Evolutionary conservation across 1,140 invertebrate species (phyloP).

Genomic region (Penaeus vannamei): DNA sequence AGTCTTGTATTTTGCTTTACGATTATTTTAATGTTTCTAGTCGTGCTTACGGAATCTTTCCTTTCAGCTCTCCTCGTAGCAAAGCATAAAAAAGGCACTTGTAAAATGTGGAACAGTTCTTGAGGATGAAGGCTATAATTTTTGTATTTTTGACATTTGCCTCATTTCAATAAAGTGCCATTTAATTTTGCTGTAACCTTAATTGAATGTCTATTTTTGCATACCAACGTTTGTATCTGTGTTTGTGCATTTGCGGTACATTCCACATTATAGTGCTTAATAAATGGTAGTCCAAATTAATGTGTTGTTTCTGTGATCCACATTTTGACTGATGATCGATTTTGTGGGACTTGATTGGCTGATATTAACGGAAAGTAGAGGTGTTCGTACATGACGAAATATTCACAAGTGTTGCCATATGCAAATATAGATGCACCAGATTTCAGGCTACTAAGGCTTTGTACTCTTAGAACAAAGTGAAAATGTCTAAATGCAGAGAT

Average conservation of each 20-base stretch:
- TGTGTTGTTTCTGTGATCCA: background rate
- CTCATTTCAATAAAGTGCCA: slow-evolving; percentile 49
- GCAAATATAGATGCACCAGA: background rate
- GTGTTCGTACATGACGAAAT: too few relatives aligned
- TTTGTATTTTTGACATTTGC: slow-evolving; percentile 48
- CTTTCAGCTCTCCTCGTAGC: slow-evolving; percentile 14
- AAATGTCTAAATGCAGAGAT: too few relatives aligned
- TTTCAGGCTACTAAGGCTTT: too few relatives aligned
- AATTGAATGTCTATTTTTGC: slow-evolving; percentile 64
- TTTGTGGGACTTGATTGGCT: background rate
- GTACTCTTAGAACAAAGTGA: too few relatives aligned
- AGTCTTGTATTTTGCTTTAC: background rate
- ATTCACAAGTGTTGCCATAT: background rate
- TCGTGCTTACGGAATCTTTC: slow-evolving; percentile 10
- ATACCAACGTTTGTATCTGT: slow-evolving; percentile 60
- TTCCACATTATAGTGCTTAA: slow-evolving; percentile 63
- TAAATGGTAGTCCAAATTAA: slow-evolving; percentile 60
- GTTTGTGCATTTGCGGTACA: slow-evolving; percentile 61
- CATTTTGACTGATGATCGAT: background rate
- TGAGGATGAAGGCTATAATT: slow-evolving; percentile 42
- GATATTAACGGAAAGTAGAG: too few relatives aligned
- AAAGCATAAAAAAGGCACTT: slow-evolving; percentile 47
- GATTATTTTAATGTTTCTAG: slow-evolving; percentile 3
- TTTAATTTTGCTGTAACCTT: slow-evolving; percentile 55
- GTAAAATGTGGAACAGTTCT: slow-evolving; percentile 34